Conservation (phyloP, 2,888 invertebrate genomes). For the Trachelus iudaicus region DNA sequence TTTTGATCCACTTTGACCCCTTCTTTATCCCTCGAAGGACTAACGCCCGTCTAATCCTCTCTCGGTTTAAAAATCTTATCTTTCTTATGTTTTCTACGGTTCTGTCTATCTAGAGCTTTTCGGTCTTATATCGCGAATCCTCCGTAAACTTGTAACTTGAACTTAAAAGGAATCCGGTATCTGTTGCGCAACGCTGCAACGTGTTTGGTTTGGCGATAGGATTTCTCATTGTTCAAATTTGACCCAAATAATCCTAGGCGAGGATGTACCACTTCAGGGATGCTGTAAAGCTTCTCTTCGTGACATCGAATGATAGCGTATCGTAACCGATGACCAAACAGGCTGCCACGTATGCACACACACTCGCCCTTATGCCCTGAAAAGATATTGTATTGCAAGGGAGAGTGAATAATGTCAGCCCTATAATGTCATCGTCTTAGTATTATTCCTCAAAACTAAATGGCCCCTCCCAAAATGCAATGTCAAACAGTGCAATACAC, state of each 20-base stretch:
- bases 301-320: not conserved
- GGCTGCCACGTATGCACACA: not conserved
- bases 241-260: not conserved
- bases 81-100: not conserved
- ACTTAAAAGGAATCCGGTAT: conserved; percentile 3
- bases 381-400: not conserved
- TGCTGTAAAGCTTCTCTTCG: not conserved
- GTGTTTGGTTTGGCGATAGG: conserved; percentile 26
- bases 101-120: not conserved
- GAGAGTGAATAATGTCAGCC: not conserved
- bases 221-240: conserved; percentile 19
- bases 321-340: not conserved
- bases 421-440: not conserved
- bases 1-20: not conserved
- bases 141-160: conserved; percentile 6
- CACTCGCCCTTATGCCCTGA: not conserved
- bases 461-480: not conserved
- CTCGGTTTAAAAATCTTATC: not conserved
- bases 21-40: no score
- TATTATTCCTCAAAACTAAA: no score
- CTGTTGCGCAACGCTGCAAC: conserved; percentile 8
- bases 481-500: not conserved
- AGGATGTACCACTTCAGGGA: not conserved
- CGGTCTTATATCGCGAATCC: not conserved
- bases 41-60: no score